These are phyloP conservation scores for Vireo griseus DNA, from an alignment of 2,797 vertebrate genomes.

Conservation along the genomic window DNA sequence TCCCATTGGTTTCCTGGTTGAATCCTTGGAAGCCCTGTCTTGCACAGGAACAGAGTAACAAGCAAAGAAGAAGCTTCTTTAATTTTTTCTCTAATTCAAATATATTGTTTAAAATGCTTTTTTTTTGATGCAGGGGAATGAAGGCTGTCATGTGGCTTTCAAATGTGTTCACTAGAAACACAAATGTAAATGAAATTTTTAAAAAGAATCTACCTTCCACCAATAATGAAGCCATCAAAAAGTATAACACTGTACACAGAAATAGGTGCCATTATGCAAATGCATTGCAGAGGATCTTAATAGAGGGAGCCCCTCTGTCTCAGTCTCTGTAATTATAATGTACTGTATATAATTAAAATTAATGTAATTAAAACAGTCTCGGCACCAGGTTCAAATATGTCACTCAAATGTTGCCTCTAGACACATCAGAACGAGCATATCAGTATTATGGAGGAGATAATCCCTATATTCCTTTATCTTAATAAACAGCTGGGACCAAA, in stretches of 20 bases:
- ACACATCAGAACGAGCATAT: slow-evolving; percentile 4
- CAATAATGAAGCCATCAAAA: slow-evolving; percentile 58
- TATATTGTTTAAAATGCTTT: neutral
- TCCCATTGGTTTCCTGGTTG: neutral
- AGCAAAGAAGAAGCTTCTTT: neutral
- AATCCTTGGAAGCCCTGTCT: neutral
- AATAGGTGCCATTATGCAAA: slow-evolving; percentile 42
- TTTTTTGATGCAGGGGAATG: neutral
- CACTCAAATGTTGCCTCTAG: slow-evolving; percentile 40
- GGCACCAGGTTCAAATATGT: slow-evolving; percentile 43
- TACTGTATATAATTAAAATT: slow-evolving; percentile 67
- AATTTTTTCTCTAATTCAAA: neutral
- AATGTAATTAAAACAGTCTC: slow-evolving; percentile 62
- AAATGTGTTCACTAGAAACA: slow-evolving; percentile 12
- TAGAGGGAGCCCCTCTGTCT: slow-evolving; percentile 34
- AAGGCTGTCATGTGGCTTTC: neutral
- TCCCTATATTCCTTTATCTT: neutral
- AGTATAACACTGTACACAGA: slow-evolving; percentile 20
- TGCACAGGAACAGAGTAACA: neutral
- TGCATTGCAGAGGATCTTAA: slow-evolving; percentile 25
- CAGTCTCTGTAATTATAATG: slow-evolving; percentile 64
- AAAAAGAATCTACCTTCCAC: neutral
- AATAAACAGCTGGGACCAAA: neutral
- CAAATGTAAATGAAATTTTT: slow-evolving; percentile 4
- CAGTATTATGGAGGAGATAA: neutral